Evolutionary conservation across 2,888 invertebrate genomes (phyloP), one percentile per base, ranked within the genome.

Genomic region (Leptarthrus brevirostris): DNA sequence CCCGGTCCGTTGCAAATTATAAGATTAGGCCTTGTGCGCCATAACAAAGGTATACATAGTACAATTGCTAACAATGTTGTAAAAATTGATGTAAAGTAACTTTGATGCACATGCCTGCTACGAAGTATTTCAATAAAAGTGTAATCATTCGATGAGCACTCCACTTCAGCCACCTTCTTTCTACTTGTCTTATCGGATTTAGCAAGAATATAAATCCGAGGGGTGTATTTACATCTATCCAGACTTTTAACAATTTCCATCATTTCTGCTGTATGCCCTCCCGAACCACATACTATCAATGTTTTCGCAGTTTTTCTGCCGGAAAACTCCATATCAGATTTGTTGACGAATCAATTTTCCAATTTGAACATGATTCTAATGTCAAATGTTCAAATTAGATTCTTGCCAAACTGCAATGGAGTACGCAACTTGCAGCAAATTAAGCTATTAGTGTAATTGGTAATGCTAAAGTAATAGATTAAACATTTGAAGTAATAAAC

Each of bases 1-100:
- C 98, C 98, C 52, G 98, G 98, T 0, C 99, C 98, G 86, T 98
- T 97, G 85, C 94, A 96, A 58, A 96, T 86, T 79, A 96, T 88
- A 78, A 97, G 82, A 83, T 95, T 90, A 0, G 98, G 97, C 77
- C 88, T 88, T 79, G 90, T 88, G 61, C 85, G 87, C 79, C 89
- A 87, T 34, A 96, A 84, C 14, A 94, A 79, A 74, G 92, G 92
- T 79, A 94, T 82, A 70, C 91, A 90, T 79, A 87, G 87, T 0
- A 92, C 75, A n/a, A 89, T 87, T 0, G 97, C 91, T 82, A 89
- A 86, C 0, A 94, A 22, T 2, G 97, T 97, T 58, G 93, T 93
- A 77, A 91, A 88, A 49, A 96, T 81, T 14, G 95, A 92, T 40
- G 93, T 90, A 0, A 91, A 74, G 83, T 92, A 97, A 0, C 93